Evolutionary conservation across 1,140 invertebrate species (phyloP).

Genomic region (Monomorium pharaonis): DNA sequence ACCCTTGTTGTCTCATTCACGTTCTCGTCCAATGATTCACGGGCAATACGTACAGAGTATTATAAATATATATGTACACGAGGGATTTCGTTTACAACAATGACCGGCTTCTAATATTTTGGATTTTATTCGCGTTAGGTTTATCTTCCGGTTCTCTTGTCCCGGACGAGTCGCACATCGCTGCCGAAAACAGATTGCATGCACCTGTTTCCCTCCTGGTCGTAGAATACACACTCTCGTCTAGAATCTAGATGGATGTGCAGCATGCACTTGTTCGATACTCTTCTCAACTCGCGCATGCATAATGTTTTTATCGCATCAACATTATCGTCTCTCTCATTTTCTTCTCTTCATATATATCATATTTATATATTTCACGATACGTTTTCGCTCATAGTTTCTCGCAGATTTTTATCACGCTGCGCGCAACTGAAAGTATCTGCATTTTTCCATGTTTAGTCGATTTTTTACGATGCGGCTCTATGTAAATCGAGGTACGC

Average conservation of each 20-base stretch:
- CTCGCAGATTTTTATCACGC: not conserved
- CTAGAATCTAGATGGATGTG: slow-evolving; percentile 49
- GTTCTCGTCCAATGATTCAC: not conserved
- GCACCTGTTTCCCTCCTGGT: not conserved
- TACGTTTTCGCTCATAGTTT: not conserved
- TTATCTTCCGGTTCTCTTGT: not conserved
- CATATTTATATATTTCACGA: slow-evolving; percentile 8
- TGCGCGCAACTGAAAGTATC: not conserved
- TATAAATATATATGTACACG: no score
- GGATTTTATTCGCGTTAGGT: not conserved
- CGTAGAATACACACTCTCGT: not conserved
- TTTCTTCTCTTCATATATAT: not conserved
- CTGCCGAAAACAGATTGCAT: slow-evolving; percentile 36
- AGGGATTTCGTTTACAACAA: not conserved
- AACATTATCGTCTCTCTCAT: not conserved
- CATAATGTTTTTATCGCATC: slow-evolving; percentile 14
- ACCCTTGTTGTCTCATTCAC: not conserved
- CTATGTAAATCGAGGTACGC: slow-evolving; percentile 13
- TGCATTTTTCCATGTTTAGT: not conserved
- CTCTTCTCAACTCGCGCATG: slow-evolving; percentile 33
- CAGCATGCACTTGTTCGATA: slow-evolving; percentile 44
- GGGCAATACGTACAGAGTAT: not conserved
- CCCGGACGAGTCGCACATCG: not conserved
- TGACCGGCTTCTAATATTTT: not conserved
- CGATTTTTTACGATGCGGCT: not conserved